Evolutionary conservation across 2,888 invertebrate species (phyloP).

Genomic region (Ennomos quercinarius): DNA sequence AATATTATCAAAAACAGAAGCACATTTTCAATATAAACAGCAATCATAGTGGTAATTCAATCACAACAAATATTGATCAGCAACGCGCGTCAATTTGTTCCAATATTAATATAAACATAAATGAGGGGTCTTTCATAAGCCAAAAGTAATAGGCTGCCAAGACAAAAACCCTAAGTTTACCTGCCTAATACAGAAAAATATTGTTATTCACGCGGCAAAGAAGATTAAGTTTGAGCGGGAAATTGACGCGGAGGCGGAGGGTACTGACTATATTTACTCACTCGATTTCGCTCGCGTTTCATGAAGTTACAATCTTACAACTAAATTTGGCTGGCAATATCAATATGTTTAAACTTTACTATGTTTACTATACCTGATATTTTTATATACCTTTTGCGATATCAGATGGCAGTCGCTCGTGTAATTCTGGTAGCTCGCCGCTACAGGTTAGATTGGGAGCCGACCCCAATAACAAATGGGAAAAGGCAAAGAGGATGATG

Average conservation of each 20-base stretch:
- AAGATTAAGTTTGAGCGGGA: conserved; percentile 58
- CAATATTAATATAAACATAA: conserved; percentile 24
- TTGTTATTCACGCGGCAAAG: conserved; percentile 53
- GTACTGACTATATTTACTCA: conserved; percentile 12
- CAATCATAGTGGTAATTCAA: conserved; percentile 12
- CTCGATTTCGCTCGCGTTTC: conserved; percentile 3
- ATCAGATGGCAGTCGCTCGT: no score
- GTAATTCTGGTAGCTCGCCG: no score
- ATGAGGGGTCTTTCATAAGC: conserved; percentile 35
- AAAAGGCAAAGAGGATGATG: no score
- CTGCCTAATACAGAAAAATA: conserved; percentile 45
- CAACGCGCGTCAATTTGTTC: conserved; percentile 25
- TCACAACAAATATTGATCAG: conserved; percentile 23
- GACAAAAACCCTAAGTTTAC: conserved; percentile 34
- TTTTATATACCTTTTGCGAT: no score
- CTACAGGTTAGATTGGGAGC: no score
- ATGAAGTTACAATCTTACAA: no score
- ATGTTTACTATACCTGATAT: no score
- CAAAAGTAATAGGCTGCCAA: conserved; percentile 37
- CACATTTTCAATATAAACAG: not conserved
- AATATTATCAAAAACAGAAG: not conserved
- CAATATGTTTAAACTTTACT: no score
- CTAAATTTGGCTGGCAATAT: no score
- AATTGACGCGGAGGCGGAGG: conserved; percentile 42
- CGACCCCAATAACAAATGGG: no score